These are phyloP conservation scores for Passer montanus DNA, from an alignment of 2,113 vertebrate genomes.

Conservation along the genomic window DNA sequence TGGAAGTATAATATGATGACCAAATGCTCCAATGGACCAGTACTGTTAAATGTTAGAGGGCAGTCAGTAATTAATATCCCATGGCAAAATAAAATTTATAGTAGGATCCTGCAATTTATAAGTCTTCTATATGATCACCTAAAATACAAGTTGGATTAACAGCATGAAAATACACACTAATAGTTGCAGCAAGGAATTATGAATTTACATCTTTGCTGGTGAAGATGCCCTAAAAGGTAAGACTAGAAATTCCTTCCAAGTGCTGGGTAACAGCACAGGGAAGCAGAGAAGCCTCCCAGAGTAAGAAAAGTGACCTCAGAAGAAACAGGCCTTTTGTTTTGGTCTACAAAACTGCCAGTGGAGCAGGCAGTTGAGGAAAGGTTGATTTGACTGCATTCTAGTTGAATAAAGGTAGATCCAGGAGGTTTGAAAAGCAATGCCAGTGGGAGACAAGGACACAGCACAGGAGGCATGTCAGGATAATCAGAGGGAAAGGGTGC, in stretches of 20 bases:
- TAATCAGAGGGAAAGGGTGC: not conserved
- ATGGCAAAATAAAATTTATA: not conserved
- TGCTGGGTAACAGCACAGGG: not conserved
- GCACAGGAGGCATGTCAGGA: not conserved
- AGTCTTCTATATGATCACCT: not conserved
- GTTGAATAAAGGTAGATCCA: not conserved
- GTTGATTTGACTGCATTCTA: not conserved
- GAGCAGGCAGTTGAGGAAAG: not conserved
- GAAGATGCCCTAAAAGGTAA: not conserved
- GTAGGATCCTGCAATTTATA: not conserved
- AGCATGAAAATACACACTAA: not conserved
- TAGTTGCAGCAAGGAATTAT: not conserved
- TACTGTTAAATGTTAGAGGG: not conserved
- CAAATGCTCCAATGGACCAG: fast-evolving
- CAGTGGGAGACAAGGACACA: not conserved
- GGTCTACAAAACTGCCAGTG: not conserved
- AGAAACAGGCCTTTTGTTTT: not conserved
- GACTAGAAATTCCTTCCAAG: not conserved
- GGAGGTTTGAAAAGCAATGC: not conserved
- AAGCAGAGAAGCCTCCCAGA: not conserved
- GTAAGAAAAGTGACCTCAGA: not conserved
- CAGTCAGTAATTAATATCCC: not conserved
- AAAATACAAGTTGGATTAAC: not conserved
- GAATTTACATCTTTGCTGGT: not conserved
- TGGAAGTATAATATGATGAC: not conserved